Evolutionary conservation across 2,888 invertebrate species (phyloP).

Genomic region (Drosophila diplacantha): DNA sequence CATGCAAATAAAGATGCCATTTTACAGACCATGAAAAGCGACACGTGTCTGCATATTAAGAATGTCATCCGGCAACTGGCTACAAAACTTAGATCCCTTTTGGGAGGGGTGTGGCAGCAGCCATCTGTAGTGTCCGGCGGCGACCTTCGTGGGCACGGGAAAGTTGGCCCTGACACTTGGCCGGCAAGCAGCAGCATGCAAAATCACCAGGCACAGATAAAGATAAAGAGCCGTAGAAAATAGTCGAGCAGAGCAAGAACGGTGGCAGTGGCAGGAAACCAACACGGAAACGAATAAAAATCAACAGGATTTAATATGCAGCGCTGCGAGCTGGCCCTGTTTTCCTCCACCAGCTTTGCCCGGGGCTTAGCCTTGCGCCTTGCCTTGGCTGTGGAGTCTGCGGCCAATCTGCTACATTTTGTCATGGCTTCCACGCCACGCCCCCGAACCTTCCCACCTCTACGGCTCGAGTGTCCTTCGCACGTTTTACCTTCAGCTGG

Average conservation of each 20-base stretch:
- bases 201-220: conserved; percentile 54
- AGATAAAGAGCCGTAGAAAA: conserved; percentile 55
- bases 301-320: conserved; percentile 70
- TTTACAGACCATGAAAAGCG: conserved; percentile 10
- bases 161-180: conserved; percentile 29
- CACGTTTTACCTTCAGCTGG: conserved; percentile 51
- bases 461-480: conserved; percentile 47
- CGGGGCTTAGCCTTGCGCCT: conserved; percentile 37
- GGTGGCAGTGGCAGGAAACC: conserved; percentile 23
- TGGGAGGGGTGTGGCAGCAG: conserved; percentile 17
- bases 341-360: conserved; percentile 42
- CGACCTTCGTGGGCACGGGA: conserved; percentile 23
- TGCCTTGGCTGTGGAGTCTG: conserved; percentile 28
- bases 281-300: conserved; percentile 64
- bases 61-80: conserved; percentile 24
- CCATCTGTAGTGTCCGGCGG: conserved; percentile 10
- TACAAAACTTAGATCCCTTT: conserved; percentile 6
- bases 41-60: conserved; percentile 21
- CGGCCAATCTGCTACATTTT: conserved; percentile 66
- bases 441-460: conserved; percentile 4
- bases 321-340: conserved; percentile 28
- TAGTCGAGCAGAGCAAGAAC: conserved; percentile 45
- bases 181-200: conserved; percentile 57
- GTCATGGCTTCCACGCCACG: conserved; percentile 54
- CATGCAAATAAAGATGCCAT: conserved; percentile 12